Evolutionary conservation across 2,888 invertebrate genomes (phyloP), one percentile per base, ranked within the genome.

Genomic region (Idaea aversata): DNA sequence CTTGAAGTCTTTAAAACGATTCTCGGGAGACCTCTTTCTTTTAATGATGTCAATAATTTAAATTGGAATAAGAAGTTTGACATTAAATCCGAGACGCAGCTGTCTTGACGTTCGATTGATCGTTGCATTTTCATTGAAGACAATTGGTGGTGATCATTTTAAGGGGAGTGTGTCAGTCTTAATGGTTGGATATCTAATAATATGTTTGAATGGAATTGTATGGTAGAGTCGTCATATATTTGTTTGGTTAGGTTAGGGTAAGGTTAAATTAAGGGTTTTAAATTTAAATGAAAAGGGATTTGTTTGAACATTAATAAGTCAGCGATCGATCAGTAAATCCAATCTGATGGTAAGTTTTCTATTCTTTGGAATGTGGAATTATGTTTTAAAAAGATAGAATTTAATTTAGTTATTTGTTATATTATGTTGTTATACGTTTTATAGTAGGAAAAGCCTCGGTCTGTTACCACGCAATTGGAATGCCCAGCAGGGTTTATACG

Each of bases 111-210:
- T 68, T 71, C 75, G 83, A 86, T 86, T 85, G 82, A 78, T 83
- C 81, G 83, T 78, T 80, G 80, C 80, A 79, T 79, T 82, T 84
- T 86, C 83, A 88, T 89, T 87, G 82, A 82, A 74, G 77, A 81
- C 88, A 90, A 90, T 90, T 90, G 88, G 77, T 78, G 72, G 79
- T 85, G 87, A 88, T 88, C 84, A 80, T 73, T 76, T 72, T 75
- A 74, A 73, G 75, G 79, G 78, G 78, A 77, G 75, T 75, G 69
- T 75, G 70, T 73, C 72, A 72, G 73, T 71, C 68, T 71, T 73
- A 75, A 74, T 74, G 72, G 71, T 70, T 58, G 66, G 65, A 64
- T 69, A 47, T 47, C 47, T 13, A 47, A 47, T 36, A 36, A 36
- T 36, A 36, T 47, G 10, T 47, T 47, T 47, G 47, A 13, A 47